Conservation (phyloP, 2,113 vertebrate genomes). For the Silurus glanis region DNA sequence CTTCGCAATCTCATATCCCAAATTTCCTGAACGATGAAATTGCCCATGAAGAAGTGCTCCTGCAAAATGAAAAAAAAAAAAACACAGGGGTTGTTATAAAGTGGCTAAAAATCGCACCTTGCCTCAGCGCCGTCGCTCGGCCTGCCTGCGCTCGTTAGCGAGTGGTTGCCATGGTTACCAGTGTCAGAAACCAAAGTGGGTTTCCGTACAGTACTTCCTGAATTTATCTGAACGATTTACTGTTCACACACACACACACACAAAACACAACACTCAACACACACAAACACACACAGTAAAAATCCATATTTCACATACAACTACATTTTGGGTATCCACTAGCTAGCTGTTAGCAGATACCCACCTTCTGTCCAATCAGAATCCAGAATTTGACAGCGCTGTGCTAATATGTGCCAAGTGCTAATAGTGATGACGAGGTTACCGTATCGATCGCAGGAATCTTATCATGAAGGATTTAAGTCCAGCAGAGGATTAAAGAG, state of each 20-base stretch:
- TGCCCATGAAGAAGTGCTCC: background rate
- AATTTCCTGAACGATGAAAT: background rate
- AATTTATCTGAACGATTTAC: background rate
- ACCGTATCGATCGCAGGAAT: background rate
- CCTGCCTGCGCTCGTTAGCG: background rate
- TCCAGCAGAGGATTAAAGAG: background rate
- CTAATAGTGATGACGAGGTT: too few species aligned
- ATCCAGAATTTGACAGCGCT: background rate
- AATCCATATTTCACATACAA: too few species aligned
- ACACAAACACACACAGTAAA: background rate
- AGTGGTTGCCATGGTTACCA: background rate
- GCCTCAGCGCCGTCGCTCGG: background rate
- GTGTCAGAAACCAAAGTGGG: background rate
- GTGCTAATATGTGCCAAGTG: too few species aligned
- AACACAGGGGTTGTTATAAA: background rate
- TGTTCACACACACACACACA: background rate
- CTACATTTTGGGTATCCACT: background rate
- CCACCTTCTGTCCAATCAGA: background rate
- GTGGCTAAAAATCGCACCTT: background rate
- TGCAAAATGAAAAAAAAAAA: constrained; percentile 7
- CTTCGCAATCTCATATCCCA: background rate
- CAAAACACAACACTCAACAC: background rate
- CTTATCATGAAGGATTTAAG: background rate
- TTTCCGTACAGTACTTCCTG: background rate
- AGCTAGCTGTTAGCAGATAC: background rate